Evolutionary conservation across 1,140 invertebrate genomes (phyloP).

Genomic region (Drosophila lacertosa): DNA sequence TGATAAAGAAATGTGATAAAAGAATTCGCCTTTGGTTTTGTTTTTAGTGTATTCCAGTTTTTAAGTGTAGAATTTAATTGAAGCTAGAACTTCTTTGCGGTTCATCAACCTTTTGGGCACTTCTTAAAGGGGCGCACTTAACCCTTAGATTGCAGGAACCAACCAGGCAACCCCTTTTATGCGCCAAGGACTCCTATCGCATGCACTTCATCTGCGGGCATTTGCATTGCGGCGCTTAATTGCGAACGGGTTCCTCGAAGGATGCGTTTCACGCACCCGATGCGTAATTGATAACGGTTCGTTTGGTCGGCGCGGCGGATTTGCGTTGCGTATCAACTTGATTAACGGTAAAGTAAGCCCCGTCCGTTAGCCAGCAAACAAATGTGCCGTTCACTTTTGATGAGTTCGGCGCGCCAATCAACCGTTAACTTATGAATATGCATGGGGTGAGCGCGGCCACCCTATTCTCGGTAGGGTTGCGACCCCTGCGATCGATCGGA

Average conservation of each 20-base stretch:
- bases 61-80: too few relatives aligned
- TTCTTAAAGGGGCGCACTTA: conserved; percentile 46
- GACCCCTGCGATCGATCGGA: background rate
- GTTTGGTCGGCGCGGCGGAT: conserved; percentile 63
- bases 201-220: conserved; percentile 63
- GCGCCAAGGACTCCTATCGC: conserved; percentile 41
- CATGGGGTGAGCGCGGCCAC: background rate
- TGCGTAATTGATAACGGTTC: conserved; percentile 78
- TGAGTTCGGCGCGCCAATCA: conserved; percentile 42
- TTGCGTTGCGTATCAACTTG: conserved; percentile 63
- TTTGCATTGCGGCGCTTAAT: conserved; percentile 74
- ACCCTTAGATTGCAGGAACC: conserved; percentile 5
- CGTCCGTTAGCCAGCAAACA: conserved; percentile 6
- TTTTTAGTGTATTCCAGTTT: too few relatives aligned
- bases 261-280: conserved; percentile 63
- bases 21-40: too few relatives aligned
- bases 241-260: conserved; percentile 43
- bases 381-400: conserved; percentile 34
- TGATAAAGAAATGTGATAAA: too few relatives aligned
- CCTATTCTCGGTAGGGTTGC: background rate
- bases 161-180: conserved; percentile 23
- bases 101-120: conserved; percentile 51
- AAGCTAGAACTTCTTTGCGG: conserved; percentile 29
- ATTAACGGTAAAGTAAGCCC: conserved; percentile 66
- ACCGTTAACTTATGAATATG: conserved; percentile 59